Conservation (phyloP, 1,140 invertebrate genomes). For the Drosophila hydei region DNA sequence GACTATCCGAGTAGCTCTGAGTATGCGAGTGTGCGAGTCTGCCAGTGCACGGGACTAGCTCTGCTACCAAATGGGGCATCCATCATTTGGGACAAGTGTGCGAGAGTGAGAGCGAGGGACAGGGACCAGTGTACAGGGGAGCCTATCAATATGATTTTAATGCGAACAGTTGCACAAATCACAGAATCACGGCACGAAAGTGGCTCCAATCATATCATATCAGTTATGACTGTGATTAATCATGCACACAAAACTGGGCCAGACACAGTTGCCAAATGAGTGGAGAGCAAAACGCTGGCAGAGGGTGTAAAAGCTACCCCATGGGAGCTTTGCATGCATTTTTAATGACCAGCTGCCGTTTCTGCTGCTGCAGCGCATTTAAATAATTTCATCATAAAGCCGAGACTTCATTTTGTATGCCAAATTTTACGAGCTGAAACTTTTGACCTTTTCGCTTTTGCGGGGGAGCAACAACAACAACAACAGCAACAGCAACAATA, state of each 20-base stretch:
- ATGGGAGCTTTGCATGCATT: conserved; percentile 37
- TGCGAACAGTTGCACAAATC: conserved; percentile 48
- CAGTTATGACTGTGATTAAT: conserved; percentile 50
- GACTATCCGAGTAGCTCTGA: neutral
- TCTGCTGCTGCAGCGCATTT: conserved; percentile 44
- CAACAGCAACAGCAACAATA: conserved; percentile 71
- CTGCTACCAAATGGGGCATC: conserved; percentile 26
- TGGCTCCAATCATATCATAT: conserved; percentile 45
- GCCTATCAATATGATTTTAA: conserved; percentile 50
- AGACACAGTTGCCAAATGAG: conserved; percentile 1
- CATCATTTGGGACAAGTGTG: conserved; percentile 49
- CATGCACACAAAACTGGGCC: conserved; percentile 34
- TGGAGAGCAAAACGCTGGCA: neutral
- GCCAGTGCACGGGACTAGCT: neutral
- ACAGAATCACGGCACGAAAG: conserved; percentile 45
- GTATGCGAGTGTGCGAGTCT: neutral
- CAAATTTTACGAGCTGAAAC: conserved; percentile 74
- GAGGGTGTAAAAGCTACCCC: neutral
- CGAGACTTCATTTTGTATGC: conserved; percentile 69
- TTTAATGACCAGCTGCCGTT: conserved; percentile 47
- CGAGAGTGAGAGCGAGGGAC: neutral
- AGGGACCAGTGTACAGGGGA: neutral
- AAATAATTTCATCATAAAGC: conserved; percentile 67
- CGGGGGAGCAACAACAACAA: conserved; percentile 25
- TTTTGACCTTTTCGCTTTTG: conserved; percentile 67